A percentile compares a stretch with the other conserved stretches of the same genome.
Conservation (phyloP, 2,888 invertebrate species). For the Aphodius sticticus region DNA sequence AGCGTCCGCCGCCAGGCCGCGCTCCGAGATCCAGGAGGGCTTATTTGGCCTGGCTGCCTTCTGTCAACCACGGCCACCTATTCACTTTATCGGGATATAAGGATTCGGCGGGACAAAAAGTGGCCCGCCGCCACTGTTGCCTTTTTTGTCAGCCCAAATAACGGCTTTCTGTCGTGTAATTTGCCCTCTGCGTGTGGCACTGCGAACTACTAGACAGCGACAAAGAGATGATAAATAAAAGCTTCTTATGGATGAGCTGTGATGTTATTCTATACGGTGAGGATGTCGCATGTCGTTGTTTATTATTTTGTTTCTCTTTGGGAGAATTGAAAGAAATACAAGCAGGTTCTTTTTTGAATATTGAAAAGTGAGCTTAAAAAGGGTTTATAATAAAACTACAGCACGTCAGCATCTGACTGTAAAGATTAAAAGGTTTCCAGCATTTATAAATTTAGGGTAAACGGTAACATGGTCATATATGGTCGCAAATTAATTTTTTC, state of each 20-base stretch:
- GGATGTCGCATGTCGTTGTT: neutral
- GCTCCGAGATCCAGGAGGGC: slow-evolving; percentile 15
- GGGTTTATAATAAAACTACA: no score
- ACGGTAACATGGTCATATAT: no score
- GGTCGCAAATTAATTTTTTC: no score
- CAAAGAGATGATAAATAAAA: slow-evolving; percentile 4
- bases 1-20: neutral
- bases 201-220: neutral
- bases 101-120: slow-evolving; percentile 17
- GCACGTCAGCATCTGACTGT: no score
- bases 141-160: slow-evolving; percentile 9
- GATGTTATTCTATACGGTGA: neutral
- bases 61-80: slow-evolving; percentile 45
- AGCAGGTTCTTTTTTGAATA: neutral
- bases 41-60: slow-evolving; percentile 42
- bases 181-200: slow-evolving; percentile 16
- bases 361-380: no score
- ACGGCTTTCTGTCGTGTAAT: slow-evolving; percentile 22
- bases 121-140: slow-evolving; percentile 12
- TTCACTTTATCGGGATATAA: slow-evolving; percentile 43
- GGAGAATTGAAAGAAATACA: neutral
- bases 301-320: neutral
- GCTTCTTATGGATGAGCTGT: neutral
- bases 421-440: no score
- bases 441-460: no score